Evolutionary conservation across 2,113 vertebrate species (phyloP).

Genomic region (Sterna hirundo): DNA sequence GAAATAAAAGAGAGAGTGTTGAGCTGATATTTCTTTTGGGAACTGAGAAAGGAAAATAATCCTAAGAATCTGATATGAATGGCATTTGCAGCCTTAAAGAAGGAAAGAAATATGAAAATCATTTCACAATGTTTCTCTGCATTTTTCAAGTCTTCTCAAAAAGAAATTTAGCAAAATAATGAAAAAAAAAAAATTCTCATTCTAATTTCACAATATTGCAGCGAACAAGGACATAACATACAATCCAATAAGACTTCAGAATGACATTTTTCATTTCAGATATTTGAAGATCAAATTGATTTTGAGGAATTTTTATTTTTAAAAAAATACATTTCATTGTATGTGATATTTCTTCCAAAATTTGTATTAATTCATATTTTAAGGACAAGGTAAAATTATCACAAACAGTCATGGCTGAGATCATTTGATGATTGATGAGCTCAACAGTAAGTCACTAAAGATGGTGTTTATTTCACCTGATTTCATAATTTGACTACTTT

Average conservation of each 20-base stretch:
- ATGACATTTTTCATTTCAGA: background rate
- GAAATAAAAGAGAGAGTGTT: background rate
- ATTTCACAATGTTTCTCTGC: background rate
- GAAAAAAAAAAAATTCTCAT: background rate
- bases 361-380: background rate
- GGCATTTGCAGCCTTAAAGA: background rate
- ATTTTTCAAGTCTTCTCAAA: background rate
- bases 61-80: background rate
- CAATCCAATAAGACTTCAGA: background rate
- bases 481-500: background rate
- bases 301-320: background rate
- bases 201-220: background rate
- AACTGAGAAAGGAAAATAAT: background rate
- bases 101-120: background rate
- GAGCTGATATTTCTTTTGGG: background rate
- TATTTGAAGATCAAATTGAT: background rate
- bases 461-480: background rate
- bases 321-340: background rate
- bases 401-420: background rate
- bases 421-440: background rate
- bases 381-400: background rate
- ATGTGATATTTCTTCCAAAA: background rate
- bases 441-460: background rate
- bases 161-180: background rate
- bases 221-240: background rate